Percentiles rank a stretch among this genome's conserved stretches.
phyloP scores from a whole-genome alignment of 2,113 vertebrate species.

The Thalassoma bifasciatum region DNA sequence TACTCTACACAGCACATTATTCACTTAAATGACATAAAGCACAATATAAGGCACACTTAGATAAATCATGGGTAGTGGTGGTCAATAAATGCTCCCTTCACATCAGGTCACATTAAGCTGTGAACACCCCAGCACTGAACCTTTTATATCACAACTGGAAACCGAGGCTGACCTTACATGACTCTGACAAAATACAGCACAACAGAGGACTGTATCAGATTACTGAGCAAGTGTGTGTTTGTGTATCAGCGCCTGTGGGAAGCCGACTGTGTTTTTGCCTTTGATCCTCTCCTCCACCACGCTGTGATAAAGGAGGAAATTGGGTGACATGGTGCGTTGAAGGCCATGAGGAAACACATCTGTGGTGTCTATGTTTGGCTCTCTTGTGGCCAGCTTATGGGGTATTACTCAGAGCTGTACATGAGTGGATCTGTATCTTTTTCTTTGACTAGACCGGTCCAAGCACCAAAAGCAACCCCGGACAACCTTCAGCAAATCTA shows the following conservation, averaged over 20 bases:
- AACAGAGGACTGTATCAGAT: background rate
- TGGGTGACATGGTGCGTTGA: background rate
- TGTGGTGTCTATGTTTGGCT: slow-evolving; percentile 12
- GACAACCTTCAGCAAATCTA: slow-evolving; percentile 48
- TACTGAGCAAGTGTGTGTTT: slow-evolving; percentile 6
- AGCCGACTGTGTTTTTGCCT: slow-evolving; percentile 10
- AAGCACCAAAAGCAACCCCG: slow-evolving; percentile 25
- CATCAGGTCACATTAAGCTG: slow-evolving; percentile 46
- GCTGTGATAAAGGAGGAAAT: slow-evolving; percentile 30
- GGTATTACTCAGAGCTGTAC: slow-evolving; percentile 16
- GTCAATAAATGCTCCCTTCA: slow-evolving; percentile 51
- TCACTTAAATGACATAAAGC: slow-evolving; percentile 30
- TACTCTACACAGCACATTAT: slow-evolving; percentile 30
- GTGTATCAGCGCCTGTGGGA: slow-evolving; percentile 3
- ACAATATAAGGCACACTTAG: slow-evolving; percentile 6
- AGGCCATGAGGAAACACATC: slow-evolving; percentile 10
- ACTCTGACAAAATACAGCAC: slow-evolving; percentile 17
- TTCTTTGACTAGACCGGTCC: slow-evolving; percentile 7
- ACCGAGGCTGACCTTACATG: slow-evolving; percentile 31
- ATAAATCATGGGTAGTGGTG: slow-evolving; percentile 44
- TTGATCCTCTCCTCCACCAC: slow-evolving; percentile 28
- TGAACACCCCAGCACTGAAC: background rate
- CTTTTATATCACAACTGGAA: slow-evolving; percentile 24
- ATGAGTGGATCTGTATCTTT: slow-evolving; percentile 21
- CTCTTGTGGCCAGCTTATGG: slow-evolving; percentile 28